Evolutionary conservation across 2,888 invertebrate genomes (phyloP).

Genomic region (Gymnoscelis rufifasciata): DNA sequence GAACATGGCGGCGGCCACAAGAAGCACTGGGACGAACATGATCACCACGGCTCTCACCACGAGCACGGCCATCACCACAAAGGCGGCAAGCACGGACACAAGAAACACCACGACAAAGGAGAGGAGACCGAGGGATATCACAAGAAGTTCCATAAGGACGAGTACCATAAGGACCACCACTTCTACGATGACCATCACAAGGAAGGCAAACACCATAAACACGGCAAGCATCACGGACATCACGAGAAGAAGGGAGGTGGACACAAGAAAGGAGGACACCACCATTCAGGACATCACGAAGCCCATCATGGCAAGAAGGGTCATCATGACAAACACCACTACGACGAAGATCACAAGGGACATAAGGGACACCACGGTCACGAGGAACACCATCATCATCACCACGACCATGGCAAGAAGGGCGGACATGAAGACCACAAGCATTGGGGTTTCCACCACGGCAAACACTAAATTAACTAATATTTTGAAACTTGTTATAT

Average conservation of each 20-base stretch:
- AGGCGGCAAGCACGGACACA: constrained; percentile 87
- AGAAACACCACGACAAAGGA: constrained; percentile 91
- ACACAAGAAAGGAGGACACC: constrained; percentile 89
- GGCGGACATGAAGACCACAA: constrained; percentile 86
- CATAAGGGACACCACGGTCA: constrained; percentile 88
- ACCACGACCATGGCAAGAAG: constrained; percentile 88
- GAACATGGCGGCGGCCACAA: constrained; percentile 90
- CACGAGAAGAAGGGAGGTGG: constrained; percentile 87
- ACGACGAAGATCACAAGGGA: constrained; percentile 89
- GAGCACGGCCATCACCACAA: constrained; percentile 88
- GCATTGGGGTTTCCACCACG: constrained; percentile 84
- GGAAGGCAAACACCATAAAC: constrained; percentile 89
- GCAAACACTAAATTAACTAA: constrained; percentile 69
- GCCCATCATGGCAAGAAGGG: constrained; percentile 89
- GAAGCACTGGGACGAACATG: constrained; percentile 86
- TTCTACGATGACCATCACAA: constrained; percentile 93
- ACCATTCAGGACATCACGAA: constrained; percentile 87
- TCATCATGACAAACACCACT: constrained; percentile 89
- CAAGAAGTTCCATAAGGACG: constrained; percentile 92
- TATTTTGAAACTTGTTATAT: constrained; percentile 42
- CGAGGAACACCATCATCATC: constrained; percentile 85
- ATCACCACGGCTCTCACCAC: constrained; percentile 87
- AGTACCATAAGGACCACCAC: constrained; percentile 91
- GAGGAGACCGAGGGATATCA: constrained; percentile 91
- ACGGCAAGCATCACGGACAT: constrained; percentile 87